A percentile compares a stretch with the other conserved stretches of the same genome.
These are phyloP conservation scores for Papilio helenus DNA, from an alignment of 1,140 invertebrate genomes.

Conservation along the genomic window DNA sequence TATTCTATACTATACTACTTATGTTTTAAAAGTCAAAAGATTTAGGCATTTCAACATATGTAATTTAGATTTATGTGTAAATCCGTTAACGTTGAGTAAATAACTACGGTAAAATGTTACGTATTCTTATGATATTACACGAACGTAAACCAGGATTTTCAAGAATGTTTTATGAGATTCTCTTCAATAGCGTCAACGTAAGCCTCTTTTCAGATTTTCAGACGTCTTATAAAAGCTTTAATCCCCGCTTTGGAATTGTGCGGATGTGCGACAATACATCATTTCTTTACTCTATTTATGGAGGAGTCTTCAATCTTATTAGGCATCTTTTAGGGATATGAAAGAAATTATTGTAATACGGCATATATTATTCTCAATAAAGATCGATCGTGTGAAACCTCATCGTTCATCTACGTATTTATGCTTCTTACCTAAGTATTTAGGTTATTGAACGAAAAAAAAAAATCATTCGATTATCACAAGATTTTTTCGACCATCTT, in stretches of 20 bases:
- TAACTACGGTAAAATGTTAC: conserved; percentile 39
- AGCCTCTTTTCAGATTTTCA: conserved; percentile 72
- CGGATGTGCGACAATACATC: conserved; percentile 55
- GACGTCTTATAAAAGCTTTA: conserved; percentile 66
- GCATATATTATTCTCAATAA: conserved; percentile 32
- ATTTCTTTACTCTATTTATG: conserved; percentile 46
- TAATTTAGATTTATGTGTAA: background rate
- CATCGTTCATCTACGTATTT: conserved; percentile 6
- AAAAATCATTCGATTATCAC: background rate
- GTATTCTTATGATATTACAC: conserved; percentile 54
- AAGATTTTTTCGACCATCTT: no score
- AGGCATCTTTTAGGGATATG: conserved; percentile 36
- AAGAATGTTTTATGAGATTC: conserved; percentile 66
- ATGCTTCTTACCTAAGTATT: background rate
- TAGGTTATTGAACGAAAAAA: background rate
- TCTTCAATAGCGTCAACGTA: conserved; percentile 65
- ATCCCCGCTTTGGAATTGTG: conserved; percentile 58
- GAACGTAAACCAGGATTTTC: conserved; percentile 57
- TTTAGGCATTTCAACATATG: background rate
- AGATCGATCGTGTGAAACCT: conserved; percentile 26
- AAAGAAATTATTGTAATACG: conserved; percentile 35
- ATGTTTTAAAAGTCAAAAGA: no score
- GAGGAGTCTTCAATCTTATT: conserved; percentile 39
- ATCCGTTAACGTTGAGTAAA: conserved; percentile 4
- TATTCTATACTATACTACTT: no score